Conservation (phyloP, 1,140 invertebrate species). For the Ptiloglossa arizonensis region DNA sequence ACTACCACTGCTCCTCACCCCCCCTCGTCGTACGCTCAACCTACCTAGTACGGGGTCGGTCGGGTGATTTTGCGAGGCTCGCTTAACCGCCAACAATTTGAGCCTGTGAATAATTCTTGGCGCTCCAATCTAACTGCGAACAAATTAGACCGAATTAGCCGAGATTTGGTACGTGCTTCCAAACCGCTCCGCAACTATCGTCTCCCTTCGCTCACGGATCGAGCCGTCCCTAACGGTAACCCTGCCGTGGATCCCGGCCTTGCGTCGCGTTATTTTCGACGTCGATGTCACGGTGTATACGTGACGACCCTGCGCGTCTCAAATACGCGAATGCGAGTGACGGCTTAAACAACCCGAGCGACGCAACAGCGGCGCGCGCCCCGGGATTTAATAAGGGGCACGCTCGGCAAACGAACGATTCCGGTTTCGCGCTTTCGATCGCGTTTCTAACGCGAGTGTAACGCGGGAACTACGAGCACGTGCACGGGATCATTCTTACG, state of each 20-base stretch:
- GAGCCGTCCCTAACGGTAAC: conserved; percentile 18
- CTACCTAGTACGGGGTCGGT: conserved; percentile 55
- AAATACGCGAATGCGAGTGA: conserved; percentile 1
- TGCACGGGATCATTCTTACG: neutral
- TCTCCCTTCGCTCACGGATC: neutral
- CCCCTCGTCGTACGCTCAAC: no score
- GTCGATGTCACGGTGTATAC: conserved; percentile 11
- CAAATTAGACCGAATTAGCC: conserved; percentile 80
- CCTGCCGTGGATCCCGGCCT: no score
- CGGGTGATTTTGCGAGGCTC: conserved; percentile 73
- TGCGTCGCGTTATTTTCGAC: conserved; percentile 51
- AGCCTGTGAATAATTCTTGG: conserved; percentile 79
- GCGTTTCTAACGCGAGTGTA: conserved; percentile 18
- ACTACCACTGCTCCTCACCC: no score
- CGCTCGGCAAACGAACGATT: conserved; percentile 23
- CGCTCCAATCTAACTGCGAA: conserved; percentile 80
- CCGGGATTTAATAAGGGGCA: conserved; percentile 33
- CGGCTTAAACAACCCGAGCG: conserved; percentile 32
- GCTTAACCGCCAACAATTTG: conserved; percentile 79
- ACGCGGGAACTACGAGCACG: neutral
- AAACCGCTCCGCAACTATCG: conserved; percentile 55
- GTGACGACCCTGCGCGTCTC: neutral
- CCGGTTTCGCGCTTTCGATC: neutral
- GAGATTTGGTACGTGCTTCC: conserved; percentile 73
- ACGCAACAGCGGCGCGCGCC: neutral